phyloP scores from a whole-genome alignment of 2,888 invertebrate genomes.

The Anaspis maculata region DNA sequence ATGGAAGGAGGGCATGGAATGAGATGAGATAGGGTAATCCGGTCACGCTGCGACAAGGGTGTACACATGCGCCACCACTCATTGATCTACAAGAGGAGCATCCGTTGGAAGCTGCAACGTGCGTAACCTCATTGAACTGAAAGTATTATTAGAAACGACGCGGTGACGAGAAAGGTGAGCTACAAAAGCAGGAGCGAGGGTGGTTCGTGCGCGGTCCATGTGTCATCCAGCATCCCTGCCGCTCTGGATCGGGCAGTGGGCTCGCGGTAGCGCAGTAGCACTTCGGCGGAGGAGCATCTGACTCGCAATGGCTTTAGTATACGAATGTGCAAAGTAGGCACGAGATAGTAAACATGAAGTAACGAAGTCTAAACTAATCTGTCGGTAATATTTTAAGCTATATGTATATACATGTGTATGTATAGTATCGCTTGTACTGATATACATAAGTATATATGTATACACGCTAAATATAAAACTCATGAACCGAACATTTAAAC shows the following conservation, averaged over 20 bases:
- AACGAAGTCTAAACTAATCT: conserved; percentile 34
- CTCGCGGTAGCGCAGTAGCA: conserved; percentile 40
- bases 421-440: conserved; percentile 27
- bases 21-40: conserved; percentile 7
- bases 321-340: conserved; percentile 41
- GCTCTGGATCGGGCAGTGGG: conserved; percentile 31
- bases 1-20: too few species aligned
- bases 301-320: conserved; percentile 39
- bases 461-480: conserved; percentile 28
- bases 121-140: conserved; percentile 22
- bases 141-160: conserved; percentile 13
- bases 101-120: conserved; percentile 30
- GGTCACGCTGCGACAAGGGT: conserved; percentile 36
- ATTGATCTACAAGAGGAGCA: conserved; percentile 37
- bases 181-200: conserved; percentile 19
- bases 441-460: conserved; percentile 37
- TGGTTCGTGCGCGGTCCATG: conserved; percentile 25
- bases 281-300: conserved; percentile 34
- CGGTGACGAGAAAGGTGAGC: conserved; percentile 13
- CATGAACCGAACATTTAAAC: conserved; percentile 25
- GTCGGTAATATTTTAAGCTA: conserved; percentile 32
- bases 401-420: conserved; percentile 41
- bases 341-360: conserved; percentile 41
- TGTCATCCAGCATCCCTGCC: conserved; percentile 34
- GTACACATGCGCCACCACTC: conserved; percentile 37